Conservation (phyloP, 2,797 vertebrate species). For the Neostethus bicornis region DNA sequence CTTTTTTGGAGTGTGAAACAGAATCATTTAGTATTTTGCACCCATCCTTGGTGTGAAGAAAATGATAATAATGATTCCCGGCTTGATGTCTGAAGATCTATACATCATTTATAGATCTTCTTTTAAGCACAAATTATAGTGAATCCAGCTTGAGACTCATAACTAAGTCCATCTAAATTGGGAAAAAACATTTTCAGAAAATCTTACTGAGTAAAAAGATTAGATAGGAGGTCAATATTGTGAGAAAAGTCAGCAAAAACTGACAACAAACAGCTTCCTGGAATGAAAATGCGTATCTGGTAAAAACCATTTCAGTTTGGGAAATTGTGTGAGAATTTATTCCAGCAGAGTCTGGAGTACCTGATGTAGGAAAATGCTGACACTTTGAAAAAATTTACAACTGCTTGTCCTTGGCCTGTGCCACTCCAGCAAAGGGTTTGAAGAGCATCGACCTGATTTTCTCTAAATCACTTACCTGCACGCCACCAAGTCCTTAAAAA, state of each 20-base stretch:
- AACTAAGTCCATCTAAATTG: slow-evolving; percentile 49
- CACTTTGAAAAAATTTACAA: slow-evolving; percentile 71
- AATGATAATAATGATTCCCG: slow-evolving; percentile 18
- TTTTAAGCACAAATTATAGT: slow-evolving; percentile 46
- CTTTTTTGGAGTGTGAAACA: slow-evolving; percentile 7
- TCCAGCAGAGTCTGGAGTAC: slow-evolving; percentile 54
- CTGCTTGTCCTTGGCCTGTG: slow-evolving; percentile 62
- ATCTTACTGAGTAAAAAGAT: slow-evolving; percentile 40
- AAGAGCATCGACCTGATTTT: slow-evolving; percentile 64
- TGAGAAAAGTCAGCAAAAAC: slow-evolving; percentile 44
- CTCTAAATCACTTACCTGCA: slow-evolving; percentile 72
- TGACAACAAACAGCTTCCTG: slow-evolving; percentile 17
- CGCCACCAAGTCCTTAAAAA: slow-evolving; percentile 63
- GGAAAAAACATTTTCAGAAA: slow-evolving; percentile 47
- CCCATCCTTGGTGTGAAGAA: slow-evolving; percentile 1
- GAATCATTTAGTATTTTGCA: slow-evolving; percentile 4
- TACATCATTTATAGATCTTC: slow-evolving; percentile 33
- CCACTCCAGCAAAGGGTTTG: slow-evolving; percentile 46
- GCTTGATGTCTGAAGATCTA: slow-evolving; percentile 24
- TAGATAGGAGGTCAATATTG: slow-evolving; percentile 33
- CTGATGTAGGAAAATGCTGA: slow-evolving; percentile 72
- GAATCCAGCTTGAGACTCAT: slow-evolving; percentile 51
- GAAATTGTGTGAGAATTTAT: slow-evolving; percentile 73
- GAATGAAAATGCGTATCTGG: slow-evolving; percentile 43
- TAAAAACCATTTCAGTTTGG: slow-evolving; percentile 63